Evolutionary conservation across 92 coral and sea anemone species (phyloP).

Genomic region (Epizoanthus rinbou): DNA sequence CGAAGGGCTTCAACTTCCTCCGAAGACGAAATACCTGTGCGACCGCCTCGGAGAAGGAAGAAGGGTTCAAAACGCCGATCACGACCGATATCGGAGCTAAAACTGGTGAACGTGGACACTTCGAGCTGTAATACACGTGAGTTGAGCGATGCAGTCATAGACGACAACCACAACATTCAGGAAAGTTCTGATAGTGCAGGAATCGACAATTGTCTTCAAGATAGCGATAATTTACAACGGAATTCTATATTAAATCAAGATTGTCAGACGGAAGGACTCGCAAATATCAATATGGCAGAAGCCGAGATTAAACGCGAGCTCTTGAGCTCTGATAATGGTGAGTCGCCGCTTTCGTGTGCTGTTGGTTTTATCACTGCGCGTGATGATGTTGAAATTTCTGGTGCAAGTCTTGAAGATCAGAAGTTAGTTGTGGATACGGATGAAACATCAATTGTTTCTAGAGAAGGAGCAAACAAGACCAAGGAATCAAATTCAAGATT

Average conservation of each 20-base stretch:
- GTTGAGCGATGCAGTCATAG: neutral
- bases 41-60: conserved; percentile 35
- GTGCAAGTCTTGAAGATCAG: neutral
- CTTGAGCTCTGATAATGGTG: neutral
- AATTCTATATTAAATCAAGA: neutral
- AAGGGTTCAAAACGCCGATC: conserved; percentile 6
- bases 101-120: neutral
- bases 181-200: neutral
- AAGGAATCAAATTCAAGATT: neutral
- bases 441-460: neutral
- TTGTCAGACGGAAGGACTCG: too few species aligned
- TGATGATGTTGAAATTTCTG: neutral
- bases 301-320: neutral
- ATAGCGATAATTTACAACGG: neutral
- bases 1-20: neutral
- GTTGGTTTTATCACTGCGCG: too few species aligned
- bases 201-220: neutral
- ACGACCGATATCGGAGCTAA: neutral
- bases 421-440: neutral
- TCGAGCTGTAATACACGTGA: neutral
- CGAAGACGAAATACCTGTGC: conserved; percentile 41
- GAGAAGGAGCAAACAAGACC: neutral
- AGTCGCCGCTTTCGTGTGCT: neutral
- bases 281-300: conserved; percentile 1
- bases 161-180: neutral